phyloP scores from a whole-genome alignment of 2,888 invertebrate genomes.

The Anoplius nigerrimus region DNA sequence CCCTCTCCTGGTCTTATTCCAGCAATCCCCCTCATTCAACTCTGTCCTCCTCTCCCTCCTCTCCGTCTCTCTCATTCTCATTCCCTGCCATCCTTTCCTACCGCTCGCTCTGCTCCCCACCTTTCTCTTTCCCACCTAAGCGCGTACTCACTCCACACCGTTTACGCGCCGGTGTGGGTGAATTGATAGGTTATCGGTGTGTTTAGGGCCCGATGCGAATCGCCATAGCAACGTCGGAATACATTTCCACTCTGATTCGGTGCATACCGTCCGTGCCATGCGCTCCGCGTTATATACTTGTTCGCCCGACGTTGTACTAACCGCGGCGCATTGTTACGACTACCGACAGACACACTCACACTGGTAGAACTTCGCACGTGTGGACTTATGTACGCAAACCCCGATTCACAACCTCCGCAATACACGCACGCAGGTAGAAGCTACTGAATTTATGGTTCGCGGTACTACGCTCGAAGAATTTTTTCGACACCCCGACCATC shows the following conservation, averaged over 20 bases:
- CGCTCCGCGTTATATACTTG: conserved; percentile 3
- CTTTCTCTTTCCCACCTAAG: not conserved
- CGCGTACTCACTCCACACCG: no score
- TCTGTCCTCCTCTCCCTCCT: not conserved
- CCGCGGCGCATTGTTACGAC: conserved; percentile 39
- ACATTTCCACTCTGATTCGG: conserved; percentile 62
- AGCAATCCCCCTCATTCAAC: no score
- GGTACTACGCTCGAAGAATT: no score
- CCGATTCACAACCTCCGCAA: no score
- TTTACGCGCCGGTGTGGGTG: conserved; percentile 38
- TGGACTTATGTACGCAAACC: no score
- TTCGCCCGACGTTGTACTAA: conserved; percentile 25
- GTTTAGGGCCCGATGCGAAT: conserved; percentile 60
- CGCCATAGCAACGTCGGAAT: conserved; percentile 69
- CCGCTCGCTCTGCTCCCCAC: not conserved
- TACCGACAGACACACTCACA: no score
- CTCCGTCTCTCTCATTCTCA: not conserved
- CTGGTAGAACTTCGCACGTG: no score
- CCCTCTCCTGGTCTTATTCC: no score
- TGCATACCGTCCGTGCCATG: conserved; percentile 38
- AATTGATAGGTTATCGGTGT: conserved; percentile 68
- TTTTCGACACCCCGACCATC: no score
- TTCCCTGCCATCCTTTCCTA: not conserved
- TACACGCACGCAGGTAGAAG: no score
- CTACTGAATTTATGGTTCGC: no score